A percentile compares a stretch with the other conserved stretches of the same genome.
Conservation (phyloP, 2,888 invertebrate species). For the Phlogophora meticulosa region DNA sequence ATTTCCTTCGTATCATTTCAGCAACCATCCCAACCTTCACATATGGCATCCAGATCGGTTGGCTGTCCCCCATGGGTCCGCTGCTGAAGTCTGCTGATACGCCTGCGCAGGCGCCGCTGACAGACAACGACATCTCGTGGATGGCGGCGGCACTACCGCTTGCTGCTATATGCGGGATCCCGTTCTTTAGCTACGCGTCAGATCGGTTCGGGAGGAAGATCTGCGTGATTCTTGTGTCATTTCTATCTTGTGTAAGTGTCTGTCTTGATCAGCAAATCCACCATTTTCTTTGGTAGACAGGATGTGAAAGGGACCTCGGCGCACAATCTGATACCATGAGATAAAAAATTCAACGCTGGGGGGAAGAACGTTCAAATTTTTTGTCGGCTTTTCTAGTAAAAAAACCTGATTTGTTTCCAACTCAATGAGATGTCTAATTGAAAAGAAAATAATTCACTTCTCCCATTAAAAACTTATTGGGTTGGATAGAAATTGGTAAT, state of each 20-base stretch:
- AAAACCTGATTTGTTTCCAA: too few relatives aligned
- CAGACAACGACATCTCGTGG: slow-evolving; percentile 83
- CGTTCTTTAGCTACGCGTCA: slow-evolving; percentile 87
- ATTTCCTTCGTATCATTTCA: slow-evolving; percentile 67
- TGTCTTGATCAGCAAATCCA: slow-evolving; percentile 20
- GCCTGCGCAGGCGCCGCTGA: slow-evolving; percentile 78
- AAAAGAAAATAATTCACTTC: too few relatives aligned
- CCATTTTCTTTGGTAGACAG: too few relatives aligned
- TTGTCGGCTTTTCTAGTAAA: too few relatives aligned
- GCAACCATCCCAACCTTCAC: slow-evolving; percentile 89
- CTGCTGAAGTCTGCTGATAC: slow-evolving; percentile 78
- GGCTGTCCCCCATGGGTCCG: slow-evolving; percentile 88
- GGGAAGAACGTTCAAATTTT: too few relatives aligned
- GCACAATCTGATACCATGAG: too few relatives aligned
- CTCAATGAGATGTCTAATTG: too few relatives aligned
- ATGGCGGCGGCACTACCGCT: slow-evolving; percentile 89
- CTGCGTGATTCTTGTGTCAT: slow-evolving; percentile 86
- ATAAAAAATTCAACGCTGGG: too few relatives aligned
- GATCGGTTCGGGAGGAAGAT: slow-evolving; percentile 87
- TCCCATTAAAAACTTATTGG: too few relatives aligned
- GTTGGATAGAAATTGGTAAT: too few relatives aligned
- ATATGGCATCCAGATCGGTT: slow-evolving; percentile 89
- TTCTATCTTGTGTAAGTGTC: slow-evolving; percentile 88
- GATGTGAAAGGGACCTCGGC: too few relatives aligned
- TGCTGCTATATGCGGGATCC: slow-evolving; percentile 87